Conservation (phyloP, 1,140 invertebrate genomes). For the Lysiphlebus fabarum region DNA sequence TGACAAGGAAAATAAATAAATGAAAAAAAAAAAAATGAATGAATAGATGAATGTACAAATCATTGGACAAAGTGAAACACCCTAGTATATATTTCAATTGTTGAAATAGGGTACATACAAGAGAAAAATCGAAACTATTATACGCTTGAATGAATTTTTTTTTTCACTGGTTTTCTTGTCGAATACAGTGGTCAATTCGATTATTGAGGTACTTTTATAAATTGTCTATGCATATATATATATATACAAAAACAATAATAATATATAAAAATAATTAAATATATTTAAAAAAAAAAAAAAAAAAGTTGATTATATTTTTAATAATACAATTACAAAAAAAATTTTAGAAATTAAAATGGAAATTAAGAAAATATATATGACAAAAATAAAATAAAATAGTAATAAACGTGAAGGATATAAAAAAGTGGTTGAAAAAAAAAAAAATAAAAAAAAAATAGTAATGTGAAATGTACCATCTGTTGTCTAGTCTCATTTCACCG, state of each 20-base stretch:
- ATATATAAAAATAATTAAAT: background rate
- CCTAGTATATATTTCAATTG: too few relatives aligned
- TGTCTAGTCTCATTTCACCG: constrained; percentile 17
- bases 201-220: constrained; percentile 2
- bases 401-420: background rate
- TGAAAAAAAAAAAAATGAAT: background rate
- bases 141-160: background rate
- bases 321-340: background rate
- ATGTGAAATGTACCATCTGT: constrained; percentile 17
- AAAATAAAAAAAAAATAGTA: constrained; percentile 7
- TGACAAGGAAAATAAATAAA: too few relatives aligned
- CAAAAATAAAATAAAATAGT: constrained; percentile 10
- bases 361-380: constrained; percentile 5
- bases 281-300: too few relatives aligned
- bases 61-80: background rate
- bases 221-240: too few relatives aligned
- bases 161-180: background rate
- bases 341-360: constrained; percentile 8
- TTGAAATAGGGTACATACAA: too few relatives aligned
- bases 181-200: background rate
- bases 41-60: background rate
- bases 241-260: background rate
- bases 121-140: constrained; percentile 7
- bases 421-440: constrained; percentile 6
- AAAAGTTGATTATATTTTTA: background rate